These are phyloP conservation scores for Cynocephalus volans DNA, from an alignment of 2,113 vertebrate species.

Conservation along the genomic window DNA sequence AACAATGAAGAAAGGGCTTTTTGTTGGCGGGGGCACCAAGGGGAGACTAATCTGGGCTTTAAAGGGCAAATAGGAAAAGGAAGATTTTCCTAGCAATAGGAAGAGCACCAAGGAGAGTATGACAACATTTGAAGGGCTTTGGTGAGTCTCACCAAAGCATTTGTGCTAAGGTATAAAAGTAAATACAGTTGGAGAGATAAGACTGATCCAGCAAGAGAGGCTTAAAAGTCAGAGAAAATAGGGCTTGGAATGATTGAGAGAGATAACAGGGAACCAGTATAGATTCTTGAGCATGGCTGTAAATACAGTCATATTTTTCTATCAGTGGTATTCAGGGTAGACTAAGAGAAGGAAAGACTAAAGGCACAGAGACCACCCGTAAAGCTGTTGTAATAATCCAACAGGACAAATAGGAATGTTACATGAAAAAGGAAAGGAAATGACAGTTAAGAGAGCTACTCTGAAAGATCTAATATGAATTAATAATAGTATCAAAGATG, in stretches of 20 bases:
- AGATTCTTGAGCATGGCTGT: not conserved
- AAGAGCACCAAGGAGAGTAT: not conserved
- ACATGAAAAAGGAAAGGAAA: not conserved
- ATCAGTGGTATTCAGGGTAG: not conserved
- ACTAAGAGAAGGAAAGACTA: not conserved
- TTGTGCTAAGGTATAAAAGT: not conserved
- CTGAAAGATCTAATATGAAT: constrained; percentile 1
- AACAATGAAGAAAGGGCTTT: not conserved
- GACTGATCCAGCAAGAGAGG: not conserved
- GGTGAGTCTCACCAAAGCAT: not conserved
- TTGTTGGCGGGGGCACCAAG: too few species aligned
- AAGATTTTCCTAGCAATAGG: not conserved
- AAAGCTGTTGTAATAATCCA: not conserved
- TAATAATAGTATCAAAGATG: constrained; percentile 8
- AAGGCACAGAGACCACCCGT: not conserved
- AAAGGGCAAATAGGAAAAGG: not conserved
- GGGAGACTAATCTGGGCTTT: not conserved
- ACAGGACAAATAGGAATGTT: not conserved
- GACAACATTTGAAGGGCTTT: not conserved
- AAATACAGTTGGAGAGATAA: not conserved
- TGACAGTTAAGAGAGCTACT: not conserved
- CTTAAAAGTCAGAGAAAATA: constrained; percentile 20
- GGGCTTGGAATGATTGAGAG: not conserved
- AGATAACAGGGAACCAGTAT: not conserved
- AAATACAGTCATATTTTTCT: not conserved